Conservation (phyloP, 1,140 invertebrate species). For the Planococcus citri region DNA sequence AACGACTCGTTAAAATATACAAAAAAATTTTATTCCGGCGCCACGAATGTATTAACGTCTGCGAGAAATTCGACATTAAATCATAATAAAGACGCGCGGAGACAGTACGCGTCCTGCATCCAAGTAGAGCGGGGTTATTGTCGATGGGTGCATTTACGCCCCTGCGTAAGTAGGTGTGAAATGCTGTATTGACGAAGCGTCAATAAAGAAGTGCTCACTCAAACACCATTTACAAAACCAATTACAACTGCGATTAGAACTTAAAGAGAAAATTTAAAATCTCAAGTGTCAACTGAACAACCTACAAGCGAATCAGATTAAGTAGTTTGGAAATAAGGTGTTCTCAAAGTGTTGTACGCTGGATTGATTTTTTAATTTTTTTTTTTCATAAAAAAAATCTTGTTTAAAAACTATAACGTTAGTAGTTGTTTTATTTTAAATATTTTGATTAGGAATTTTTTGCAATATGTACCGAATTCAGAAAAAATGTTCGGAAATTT, state of each 20-base stretch:
- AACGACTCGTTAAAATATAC: background rate
- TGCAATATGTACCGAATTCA: too few species aligned
- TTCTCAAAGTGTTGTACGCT: background rate
- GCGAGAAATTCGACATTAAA: slow-evolving; percentile 1
- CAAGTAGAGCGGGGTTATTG: background rate
- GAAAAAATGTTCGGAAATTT: too few species aligned
- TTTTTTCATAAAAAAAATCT: too few species aligned
- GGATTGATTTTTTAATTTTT: too few species aligned
- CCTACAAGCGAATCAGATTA: background rate
- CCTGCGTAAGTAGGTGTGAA: slow-evolving; percentile 5
- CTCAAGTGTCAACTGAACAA: background rate
- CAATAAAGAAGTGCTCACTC: background rate
- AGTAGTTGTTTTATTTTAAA: too few species aligned
- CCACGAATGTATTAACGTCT: background rate
- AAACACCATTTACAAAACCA: background rate
- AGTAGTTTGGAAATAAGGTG: background rate
- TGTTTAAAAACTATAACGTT: too few species aligned
- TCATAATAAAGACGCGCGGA: slow-evolving; percentile 2
- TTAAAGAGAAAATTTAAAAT: background rate
- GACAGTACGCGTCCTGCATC: background rate
- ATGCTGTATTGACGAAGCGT: slow-evolving; percentile 6
- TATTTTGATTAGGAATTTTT: too few species aligned
- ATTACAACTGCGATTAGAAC: background rate
- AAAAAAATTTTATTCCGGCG: background rate
- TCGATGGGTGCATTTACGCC: background rate